Base-by-base conservation (phyloP, 2,113 vertebrate species). In the Sturnira hondurensis region DNA sequence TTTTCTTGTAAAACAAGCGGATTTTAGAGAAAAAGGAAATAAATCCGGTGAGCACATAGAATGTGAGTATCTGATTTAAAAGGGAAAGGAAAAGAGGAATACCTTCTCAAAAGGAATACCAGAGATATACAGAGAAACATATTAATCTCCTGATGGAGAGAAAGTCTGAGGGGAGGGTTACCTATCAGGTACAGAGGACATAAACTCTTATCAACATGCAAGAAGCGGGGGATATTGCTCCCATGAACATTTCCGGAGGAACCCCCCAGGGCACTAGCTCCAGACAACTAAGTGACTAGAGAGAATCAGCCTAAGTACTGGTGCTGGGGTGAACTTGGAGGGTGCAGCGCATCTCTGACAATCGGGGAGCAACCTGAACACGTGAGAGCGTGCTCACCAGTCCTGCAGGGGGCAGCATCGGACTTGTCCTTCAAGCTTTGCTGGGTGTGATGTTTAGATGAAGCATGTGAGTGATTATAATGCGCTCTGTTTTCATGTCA, bases 331-430 rank as follows among this genome's bases (percentile, higher is more conserved):
- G 31, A 38, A 15, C 80, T 78, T 50, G 11, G 65, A 50, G 26
- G 20, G 20, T 41, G 0, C 10, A 13, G 15, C 9, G 5, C 15
- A 14, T 31, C 31, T 61, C 63, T 86, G 20, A 86, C 26, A 12
- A 5, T 20, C 15, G 3, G 38, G 13, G 16, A 26, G 17, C 3
- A 19, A 19, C 0, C 0, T 5, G 20, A 41, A 52, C 43, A 41
- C 4, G 4, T 13, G 54, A 36, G 9, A 12, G 13, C 54, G 12
- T 67, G 47, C n/a, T 77, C 58, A 50, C 41, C 26, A 31, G 13
- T 61, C 41, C 4, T 1, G 4, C 28, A 12, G 61, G 22, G 31
- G 22, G 1, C 47, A 28, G 16, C 45, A 3, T 31, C 10, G 41
- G 13, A 4, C 20, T 16, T 52, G 13, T 47, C 19, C 17, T 26